Percentiles rank a stretch among this genome's conserved stretches.
Evolutionary conservation across 2,113 vertebrate species (phyloP).

Genomic region (Pelusios castaneus): DNA sequence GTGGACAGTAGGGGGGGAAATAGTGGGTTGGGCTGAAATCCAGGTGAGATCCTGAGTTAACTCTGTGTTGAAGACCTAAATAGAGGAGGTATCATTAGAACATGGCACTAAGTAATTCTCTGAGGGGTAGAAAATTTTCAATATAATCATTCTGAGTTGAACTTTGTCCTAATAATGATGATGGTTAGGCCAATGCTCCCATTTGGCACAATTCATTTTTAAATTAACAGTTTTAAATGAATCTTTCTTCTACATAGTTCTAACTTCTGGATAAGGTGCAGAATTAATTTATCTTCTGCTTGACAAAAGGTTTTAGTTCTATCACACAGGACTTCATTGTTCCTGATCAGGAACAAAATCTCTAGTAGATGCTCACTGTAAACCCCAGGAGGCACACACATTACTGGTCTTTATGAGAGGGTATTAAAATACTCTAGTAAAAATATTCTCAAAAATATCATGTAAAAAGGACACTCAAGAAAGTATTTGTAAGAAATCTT

Average conservation of each 20-base stretch:
- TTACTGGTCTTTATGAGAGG: neutral
- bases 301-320: neutral
- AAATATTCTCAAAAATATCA: neutral
- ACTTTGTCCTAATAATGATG: neutral
- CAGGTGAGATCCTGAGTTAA: neutral
- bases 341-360: neutral
- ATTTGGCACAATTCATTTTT: constrained; percentile 1
- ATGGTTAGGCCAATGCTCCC: neutral
- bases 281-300: neutral
- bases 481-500: neutral
- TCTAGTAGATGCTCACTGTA: neutral
- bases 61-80: neutral
- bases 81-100: constrained; percentile 2
- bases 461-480: neutral
- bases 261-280: neutral
- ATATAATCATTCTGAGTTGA: neutral
- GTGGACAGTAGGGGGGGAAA: neutral
- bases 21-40: neutral
- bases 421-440: neutral
- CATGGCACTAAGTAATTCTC: neutral
- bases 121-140: neutral
- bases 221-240: constrained; percentile 8
- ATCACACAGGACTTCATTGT: neutral
- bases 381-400: accelerated
- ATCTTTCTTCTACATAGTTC: neutral